These are phyloP conservation scores for Eupsittula cactorum DNA, from an alignment of 2,113 vertebrate genomes.

Conservation along the genomic window DNA sequence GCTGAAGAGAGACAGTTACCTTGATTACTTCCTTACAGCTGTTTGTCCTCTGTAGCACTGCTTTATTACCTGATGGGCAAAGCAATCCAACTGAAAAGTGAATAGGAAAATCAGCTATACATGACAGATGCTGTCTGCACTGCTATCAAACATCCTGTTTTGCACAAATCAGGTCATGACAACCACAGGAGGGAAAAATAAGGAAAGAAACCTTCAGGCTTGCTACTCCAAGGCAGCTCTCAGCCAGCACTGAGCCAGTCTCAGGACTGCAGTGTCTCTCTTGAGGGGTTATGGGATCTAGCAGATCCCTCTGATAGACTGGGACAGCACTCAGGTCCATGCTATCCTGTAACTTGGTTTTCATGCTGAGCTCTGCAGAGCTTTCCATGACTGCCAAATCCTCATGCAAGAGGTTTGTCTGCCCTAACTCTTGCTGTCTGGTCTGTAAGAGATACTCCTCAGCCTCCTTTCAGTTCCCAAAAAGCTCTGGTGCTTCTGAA, in stretches of 20 bases:
- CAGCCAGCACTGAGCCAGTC: not conserved
- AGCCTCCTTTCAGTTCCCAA: not conserved
- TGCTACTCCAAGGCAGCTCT: not conserved
- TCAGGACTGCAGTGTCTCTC: not conserved
- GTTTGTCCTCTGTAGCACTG: fast-evolving
- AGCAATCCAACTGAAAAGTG: not conserved
- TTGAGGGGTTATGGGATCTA: not conserved
- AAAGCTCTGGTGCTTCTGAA: not conserved
- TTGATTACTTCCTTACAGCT: constrained; percentile 24
- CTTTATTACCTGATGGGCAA: not conserved
- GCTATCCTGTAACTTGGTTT: fast-evolving
- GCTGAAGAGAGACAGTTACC: not conserved
- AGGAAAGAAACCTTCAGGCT: not conserved
- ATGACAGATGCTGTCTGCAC: not conserved
- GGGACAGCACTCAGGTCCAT: not conserved
- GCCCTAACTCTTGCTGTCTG: not conserved
- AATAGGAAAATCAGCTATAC: not conserved
- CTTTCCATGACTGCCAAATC: not conserved
- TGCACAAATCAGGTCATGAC: not conserved
- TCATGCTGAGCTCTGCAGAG: not conserved
- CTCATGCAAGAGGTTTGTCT: not conserved
- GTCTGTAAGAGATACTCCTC: not conserved
- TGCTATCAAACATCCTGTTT: not conserved
- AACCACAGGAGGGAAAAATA: not conserved
- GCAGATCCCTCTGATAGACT: not conserved